These are phyloP conservation scores for Drosophila punjabiensis DNA, from an alignment of 1,140 invertebrate species.

Conservation along the genomic window DNA sequence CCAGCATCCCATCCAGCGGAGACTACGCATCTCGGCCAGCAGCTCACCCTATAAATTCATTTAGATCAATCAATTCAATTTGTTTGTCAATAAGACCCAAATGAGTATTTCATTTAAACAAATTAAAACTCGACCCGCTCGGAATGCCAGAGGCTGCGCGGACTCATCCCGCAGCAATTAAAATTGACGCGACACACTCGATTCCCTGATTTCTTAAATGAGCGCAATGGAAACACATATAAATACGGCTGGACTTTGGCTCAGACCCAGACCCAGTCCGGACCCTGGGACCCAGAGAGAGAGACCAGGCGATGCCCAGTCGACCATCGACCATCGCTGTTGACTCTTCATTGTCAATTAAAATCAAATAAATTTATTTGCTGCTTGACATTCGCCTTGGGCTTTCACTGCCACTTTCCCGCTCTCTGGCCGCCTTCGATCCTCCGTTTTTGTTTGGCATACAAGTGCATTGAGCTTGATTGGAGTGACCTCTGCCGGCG, in stretches of 20 bases:
- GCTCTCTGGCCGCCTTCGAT: slow-evolving; percentile 12
- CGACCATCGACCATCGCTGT: slow-evolving; percentile 62
- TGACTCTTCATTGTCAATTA: slow-evolving; percentile 83
- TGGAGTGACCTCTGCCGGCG: slow-evolving; percentile 47
- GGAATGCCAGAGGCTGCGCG: slow-evolving; percentile 59
- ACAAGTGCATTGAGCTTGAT: slow-evolving; percentile 63
- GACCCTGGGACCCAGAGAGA: slow-evolving; percentile 28
- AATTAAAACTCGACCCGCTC: slow-evolving; percentile 84
- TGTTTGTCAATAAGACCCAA: slow-evolving; percentile 85
- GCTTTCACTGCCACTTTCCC: slow-evolving; percentile 12
- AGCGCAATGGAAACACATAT: slow-evolving; percentile 64
- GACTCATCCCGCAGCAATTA: slow-evolving; percentile 68
- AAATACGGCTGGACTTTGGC: slow-evolving; percentile 53
- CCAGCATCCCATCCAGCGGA: not conserved
- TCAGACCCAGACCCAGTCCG: slow-evolving; percentile 43
- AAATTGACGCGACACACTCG: slow-evolving; percentile 69
- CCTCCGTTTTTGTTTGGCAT: slow-evolving; percentile 38
- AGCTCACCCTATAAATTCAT: slow-evolving; percentile 84
- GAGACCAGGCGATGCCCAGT: slow-evolving; percentile 27
- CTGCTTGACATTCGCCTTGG: slow-evolving; percentile 75
- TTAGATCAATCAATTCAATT: slow-evolving; percentile 86
- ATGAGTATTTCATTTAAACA: slow-evolving; percentile 85
- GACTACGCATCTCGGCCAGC: slow-evolving; percentile 20
- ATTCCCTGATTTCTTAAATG: slow-evolving; percentile 60
- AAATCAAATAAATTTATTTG: slow-evolving; percentile 85